phyloP scores from a whole-genome alignment of 1,140 invertebrate species.

The Drosophila kanapiae region DNA sequence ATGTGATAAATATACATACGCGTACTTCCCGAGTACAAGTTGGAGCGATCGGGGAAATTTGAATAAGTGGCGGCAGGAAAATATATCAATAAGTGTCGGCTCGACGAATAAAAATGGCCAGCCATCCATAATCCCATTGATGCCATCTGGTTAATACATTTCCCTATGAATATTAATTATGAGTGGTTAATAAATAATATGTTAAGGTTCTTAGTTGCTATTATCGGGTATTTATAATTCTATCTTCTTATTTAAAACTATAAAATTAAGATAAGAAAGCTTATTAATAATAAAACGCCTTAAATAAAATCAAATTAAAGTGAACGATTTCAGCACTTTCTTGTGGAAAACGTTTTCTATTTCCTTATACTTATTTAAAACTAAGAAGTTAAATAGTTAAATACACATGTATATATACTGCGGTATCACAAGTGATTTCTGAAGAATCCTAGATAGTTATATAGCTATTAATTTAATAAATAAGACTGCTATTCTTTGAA shows the following conservation, averaged over 20 bases:
- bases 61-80: slow-evolving; percentile 18
- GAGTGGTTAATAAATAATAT: neutral
- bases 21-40: neutral
- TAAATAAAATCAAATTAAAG: neutral
- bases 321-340: too few species aligned
- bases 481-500: too few species aligned
- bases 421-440: too few species aligned
- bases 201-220: neutral
- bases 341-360: neutral
- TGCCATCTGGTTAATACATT: slow-evolving; percentile 22
- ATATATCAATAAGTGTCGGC: slow-evolving; percentile 8
- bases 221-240: neutral
- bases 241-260: too few species aligned
- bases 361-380: neutral
- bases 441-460: too few species aligned
- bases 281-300: neutral
- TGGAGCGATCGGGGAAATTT: slow-evolving; percentile 7
- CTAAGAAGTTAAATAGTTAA: neutral
- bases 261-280: neutral
- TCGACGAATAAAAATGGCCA: slow-evolving; percentile 9
- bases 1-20: slow-evolving; percentile 40
- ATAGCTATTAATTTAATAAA: neutral
- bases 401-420: neutral
- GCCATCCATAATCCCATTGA: slow-evolving; percentile 8
- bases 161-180: slow-evolving; percentile 6